These are phyloP conservation scores for Apteryx owenii DNA, from an alignment of 2,113 vertebrate species.

Conservation along the genomic window DNA sequence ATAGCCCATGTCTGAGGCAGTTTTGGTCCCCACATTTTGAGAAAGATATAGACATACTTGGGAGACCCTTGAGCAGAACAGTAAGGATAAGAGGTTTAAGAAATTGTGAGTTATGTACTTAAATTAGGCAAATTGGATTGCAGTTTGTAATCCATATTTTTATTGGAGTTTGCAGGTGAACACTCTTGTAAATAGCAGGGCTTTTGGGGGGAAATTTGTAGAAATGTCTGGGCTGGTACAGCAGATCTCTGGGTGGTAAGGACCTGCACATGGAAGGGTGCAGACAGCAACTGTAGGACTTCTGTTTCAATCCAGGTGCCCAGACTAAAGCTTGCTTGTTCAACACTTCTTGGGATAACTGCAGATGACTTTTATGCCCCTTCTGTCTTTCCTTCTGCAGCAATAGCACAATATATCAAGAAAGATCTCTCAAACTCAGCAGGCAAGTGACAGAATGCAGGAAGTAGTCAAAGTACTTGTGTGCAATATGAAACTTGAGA, in stretches of 20 bases:
- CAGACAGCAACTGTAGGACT: neutral
- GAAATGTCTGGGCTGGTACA: neutral
- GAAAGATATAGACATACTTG: accelerated
- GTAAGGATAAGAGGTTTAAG: neutral
- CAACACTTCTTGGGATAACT: neutral
- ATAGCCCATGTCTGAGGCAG: neutral
- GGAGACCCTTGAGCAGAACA: neutral
- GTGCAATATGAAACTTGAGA: neutral
- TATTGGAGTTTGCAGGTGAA: neutral
- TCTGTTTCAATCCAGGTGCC: neutral
- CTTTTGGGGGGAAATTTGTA: neutral
- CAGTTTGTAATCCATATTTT: neutral
- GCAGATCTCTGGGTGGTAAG: neutral
- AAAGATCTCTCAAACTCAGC: neutral
- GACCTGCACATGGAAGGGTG: neutral
- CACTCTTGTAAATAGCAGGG: neutral
- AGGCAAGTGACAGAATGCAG: neutral
- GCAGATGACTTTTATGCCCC: neutral
- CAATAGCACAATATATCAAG: neutral
- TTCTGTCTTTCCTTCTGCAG: neutral
- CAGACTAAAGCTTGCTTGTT: neutral
- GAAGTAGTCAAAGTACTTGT: neutral
- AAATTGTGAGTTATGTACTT: neutral
- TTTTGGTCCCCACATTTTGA: neutral
- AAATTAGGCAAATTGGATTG: neutral